Conservation (phyloP, 2,888 invertebrate genomes). For the Hemaris fuciformis region DNA sequence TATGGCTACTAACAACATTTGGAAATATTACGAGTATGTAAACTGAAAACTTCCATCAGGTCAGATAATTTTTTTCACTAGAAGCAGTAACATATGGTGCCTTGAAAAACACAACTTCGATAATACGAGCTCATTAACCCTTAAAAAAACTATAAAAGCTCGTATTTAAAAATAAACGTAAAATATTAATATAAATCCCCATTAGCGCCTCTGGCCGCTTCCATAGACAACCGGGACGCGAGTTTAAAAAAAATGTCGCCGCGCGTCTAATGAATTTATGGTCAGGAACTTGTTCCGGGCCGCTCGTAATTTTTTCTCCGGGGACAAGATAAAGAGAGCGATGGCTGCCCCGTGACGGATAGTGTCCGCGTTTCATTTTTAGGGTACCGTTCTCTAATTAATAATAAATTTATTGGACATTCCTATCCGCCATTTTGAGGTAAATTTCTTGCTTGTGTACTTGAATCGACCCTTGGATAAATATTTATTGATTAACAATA, state of each 20-base stretch:
- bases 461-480: no score
- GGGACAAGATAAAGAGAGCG: conserved; percentile 67
- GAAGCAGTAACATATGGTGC: background rate
- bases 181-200: conserved; percentile 1
- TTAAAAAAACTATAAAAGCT: background rate
- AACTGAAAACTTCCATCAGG: no score
- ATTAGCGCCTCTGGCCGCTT: conserved; percentile 20
- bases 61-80: background rate
- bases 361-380: conserved; percentile 36
- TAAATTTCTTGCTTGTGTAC: no score
- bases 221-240: conserved; percentile 49
- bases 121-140: background rate
- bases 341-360: conserved; percentile 63
- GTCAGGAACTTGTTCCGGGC: conserved; percentile 73
- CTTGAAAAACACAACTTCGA: background rate
- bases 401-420: background rate
- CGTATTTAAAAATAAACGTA: background rate
- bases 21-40: no score
- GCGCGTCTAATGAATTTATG: conserved; percentile 80
- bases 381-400: conserved; percentile 13
- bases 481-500: no score
- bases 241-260: conserved; percentile 70
- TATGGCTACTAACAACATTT: no score
- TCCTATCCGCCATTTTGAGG: no score
- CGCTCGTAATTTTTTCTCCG: conserved; percentile 62